Evolutionary conservation across 64 coral and sea anemone species (phyloP).

Genomic region (Stichodactyla helianthus): DNA sequence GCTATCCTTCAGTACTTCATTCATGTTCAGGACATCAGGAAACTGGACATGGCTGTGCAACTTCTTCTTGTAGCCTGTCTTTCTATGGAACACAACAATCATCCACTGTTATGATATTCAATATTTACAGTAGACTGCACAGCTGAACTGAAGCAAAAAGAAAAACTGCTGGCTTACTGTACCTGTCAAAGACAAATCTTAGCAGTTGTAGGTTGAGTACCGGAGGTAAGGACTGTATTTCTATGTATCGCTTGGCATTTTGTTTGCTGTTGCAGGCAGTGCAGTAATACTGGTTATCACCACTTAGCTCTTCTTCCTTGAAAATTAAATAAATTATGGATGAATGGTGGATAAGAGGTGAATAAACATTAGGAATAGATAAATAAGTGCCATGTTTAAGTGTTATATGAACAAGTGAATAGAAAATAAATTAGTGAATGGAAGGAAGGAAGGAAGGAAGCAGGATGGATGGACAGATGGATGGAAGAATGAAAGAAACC

Average conservation of each 20-base stretch:
- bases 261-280: conserved; percentile 76
- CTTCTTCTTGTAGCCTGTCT: conserved; percentile 83
- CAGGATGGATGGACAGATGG: background rate
- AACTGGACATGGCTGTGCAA: conserved; percentile 60
- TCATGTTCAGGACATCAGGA: conserved; percentile 62
- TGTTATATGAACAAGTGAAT: no score
- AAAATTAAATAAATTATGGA: background rate
- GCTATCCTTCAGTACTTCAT: conserved; percentile 40
- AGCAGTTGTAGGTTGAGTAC: conserved; percentile 90
- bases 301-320: conserved; percentile 85
- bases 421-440: background rate
- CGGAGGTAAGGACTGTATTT: conserved; percentile 76
- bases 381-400: no score
- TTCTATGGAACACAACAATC: conserved; percentile 25
- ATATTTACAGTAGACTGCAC: no score
- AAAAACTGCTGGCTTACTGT: background rate
- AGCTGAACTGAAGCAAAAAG: no score
- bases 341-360: background rate
- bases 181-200: conserved; percentile 99
- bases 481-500: no score
- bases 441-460: background rate
- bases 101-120: no score
- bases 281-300: conserved; percentile 93
- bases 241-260: conserved; percentile 87
- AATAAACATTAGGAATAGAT: background rate